Evolutionary conservation across 2,888 invertebrate species (phyloP), one percentile per base, ranked within the genome.

Genomic region (Athalia rosae): DNA sequence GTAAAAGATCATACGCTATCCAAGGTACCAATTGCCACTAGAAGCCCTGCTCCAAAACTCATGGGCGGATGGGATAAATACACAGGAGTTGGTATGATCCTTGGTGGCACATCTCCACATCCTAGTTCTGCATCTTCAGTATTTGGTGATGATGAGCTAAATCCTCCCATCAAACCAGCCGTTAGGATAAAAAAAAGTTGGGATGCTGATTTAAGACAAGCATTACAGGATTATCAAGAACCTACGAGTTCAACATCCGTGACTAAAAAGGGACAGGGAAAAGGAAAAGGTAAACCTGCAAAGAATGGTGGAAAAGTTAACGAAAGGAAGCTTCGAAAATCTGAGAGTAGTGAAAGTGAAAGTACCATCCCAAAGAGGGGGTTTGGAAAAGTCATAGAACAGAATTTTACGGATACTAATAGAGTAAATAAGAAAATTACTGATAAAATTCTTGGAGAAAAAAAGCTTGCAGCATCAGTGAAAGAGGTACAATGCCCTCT

Each of bases 61-160:
- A 84, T 84, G 78, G 89, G 88, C 3, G 88, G 85, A 6, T 90
- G 88, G 89, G 86, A 87, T 50, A 90, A 87, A 59, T 82, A 83
- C 7, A 86, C 87, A 3, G 89, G 89, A 0, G 86, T 88, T 47
- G 89, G 86, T 0, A 83, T 87, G 69, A 88, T 89, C 11, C 78
- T 87, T 41, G 87, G 85, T 6, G 83, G 83, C 0, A 73, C 79
- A 4, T 84, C 87, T 4, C 81, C 87, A 2, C 80, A 80, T 47
- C 9, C 79, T 79, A 6, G 81, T 73, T 61, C 82, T 7, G 48
- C 80, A 78, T 11, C 8, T 77, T 80, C 4, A 81, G 59, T 61
- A 80, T 8, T 77, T n/a, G 63, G 58, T n/a, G 47, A 74, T 5
- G 69, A 64, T 28, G 4, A 59, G 43, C 3, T 50, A 6, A 3